Evolutionary conservation across 2,797 vertebrate genomes (phyloP).

Genomic region (Oryzias dopingdopingensis): DNA sequence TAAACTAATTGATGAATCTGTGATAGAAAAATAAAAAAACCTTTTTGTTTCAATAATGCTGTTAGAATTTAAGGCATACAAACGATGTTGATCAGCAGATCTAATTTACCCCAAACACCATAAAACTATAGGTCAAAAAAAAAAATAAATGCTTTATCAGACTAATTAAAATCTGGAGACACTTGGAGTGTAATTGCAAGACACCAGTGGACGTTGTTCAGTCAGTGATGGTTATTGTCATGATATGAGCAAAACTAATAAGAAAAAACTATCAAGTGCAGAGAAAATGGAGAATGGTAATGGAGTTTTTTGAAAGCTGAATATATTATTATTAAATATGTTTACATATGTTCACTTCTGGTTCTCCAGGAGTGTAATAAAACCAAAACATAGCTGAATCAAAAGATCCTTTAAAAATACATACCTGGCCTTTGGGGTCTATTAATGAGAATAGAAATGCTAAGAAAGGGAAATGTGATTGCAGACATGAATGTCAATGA

Average conservation of each 20-base stretch:
- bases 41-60: no score
- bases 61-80: constrained; percentile 4
- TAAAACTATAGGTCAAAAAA: constrained; percentile 23
- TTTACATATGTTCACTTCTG: neutral
- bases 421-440: constrained; percentile 3
- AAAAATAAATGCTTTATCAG: constrained; percentile 19
- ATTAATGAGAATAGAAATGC: constrained; percentile 7
- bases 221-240: constrained; percentile 6
- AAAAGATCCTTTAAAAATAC: constrained; percentile 5
- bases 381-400: constrained; percentile 9
- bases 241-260: constrained; percentile 25
- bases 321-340: neutral
- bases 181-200: constrained; percentile 56
- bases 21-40: neutral
- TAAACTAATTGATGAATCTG: neutral
- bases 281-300: constrained; percentile 13
- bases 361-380: neutral
- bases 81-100: constrained; percentile 9
- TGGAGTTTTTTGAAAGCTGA: constrained; percentile 4
- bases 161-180: constrained; percentile 48
- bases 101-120: constrained; percentile 11
- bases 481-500: constrained; percentile 12
- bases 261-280: neutral
- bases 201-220: constrained; percentile 25
- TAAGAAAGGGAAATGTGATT: neutral